phyloP scores from a whole-genome alignment of 2,888 invertebrate genomes.

The Cheilosia pagana region DNA sequence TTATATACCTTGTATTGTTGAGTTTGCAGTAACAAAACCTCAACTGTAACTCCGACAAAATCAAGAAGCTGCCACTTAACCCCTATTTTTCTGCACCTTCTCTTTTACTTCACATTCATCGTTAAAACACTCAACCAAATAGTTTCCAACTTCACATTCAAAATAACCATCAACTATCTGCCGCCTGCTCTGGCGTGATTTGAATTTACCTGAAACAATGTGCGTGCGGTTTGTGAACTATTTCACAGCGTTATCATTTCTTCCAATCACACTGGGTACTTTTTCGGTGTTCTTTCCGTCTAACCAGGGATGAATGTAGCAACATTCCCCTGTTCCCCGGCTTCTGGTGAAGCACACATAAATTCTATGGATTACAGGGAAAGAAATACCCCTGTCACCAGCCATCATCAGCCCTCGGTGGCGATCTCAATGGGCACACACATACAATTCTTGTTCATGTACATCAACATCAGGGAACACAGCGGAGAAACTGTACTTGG shows the following conservation, averaged over 20 bases:
- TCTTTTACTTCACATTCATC: too few species aligned
- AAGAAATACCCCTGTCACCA: constrained; percentile 38
- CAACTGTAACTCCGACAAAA: too few species aligned
- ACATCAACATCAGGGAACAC: background rate
- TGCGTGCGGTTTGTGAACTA: too few species aligned
- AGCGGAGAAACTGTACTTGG: constrained; percentile 36
- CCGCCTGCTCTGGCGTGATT: too few species aligned
- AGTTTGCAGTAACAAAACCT: too few species aligned
- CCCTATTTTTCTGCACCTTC: too few species aligned
- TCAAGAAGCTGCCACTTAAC: too few species aligned
- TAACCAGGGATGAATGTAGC: constrained; percentile 12
- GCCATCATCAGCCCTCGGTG: constrained; percentile 18
- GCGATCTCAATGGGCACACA: constrained; percentile 5
- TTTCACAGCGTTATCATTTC: background rate
- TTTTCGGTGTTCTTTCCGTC: background rate
- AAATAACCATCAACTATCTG: too few species aligned
- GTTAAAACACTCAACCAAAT: too few species aligned
- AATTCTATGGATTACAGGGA: constrained; percentile 13
- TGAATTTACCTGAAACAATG: too few species aligned
- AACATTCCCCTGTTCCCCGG: constrained; percentile 7
- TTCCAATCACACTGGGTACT: constrained; percentile 5
- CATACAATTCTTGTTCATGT: background rate
- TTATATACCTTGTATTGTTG: too few species aligned
- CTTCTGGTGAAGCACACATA: constrained; percentile 1
- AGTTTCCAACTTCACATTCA: too few species aligned